phyloP scores from a whole-genome alignment of 2,888 invertebrate genomes.

The Caenorhabditis sp. region DNA sequence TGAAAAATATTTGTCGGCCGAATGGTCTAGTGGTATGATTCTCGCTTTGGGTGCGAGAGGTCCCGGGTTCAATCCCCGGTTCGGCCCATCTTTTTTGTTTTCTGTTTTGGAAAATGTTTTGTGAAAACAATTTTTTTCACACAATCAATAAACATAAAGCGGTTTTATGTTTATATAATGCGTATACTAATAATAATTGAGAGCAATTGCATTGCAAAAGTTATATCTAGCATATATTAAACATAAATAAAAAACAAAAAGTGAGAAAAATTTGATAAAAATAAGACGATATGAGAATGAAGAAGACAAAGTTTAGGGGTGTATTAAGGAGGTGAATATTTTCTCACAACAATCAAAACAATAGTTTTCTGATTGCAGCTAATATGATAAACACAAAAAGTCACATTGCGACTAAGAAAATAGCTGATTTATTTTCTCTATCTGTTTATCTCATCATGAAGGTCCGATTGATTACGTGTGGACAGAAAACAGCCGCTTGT shows the following conservation, averaged over 20 bases:
- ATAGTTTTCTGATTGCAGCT: neutral
- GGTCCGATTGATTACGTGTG: neutral
- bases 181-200: too few species aligned
- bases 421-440: neutral
- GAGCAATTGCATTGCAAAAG: too few species aligned
- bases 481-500: neutral
- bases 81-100: constrained; percentile 43
- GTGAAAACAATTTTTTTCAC: neutral
- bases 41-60: constrained; percentile 71
- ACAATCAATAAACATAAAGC: too few species aligned
- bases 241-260: too few species aligned
- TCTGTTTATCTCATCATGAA: neutral
- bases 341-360: too few species aligned
- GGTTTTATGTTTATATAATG: too few species aligned
- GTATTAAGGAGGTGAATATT: too few species aligned
- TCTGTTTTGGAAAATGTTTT: neutral
- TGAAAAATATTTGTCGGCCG: constrained; percentile 14
- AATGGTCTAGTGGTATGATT: constrained; percentile 70
- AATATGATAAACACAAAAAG: neutral
- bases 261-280: too few species aligned
- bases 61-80: constrained; percentile 69
- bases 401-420: neutral
- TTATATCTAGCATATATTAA: neutral
- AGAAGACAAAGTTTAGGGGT: too few species aligned
- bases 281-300: too few species aligned